A percentile compares a stretch with the other conserved stretches of the same genome.
Conservation (phyloP, 1,140 invertebrate genomes). For the Diplogasteroides magnus region DNA sequence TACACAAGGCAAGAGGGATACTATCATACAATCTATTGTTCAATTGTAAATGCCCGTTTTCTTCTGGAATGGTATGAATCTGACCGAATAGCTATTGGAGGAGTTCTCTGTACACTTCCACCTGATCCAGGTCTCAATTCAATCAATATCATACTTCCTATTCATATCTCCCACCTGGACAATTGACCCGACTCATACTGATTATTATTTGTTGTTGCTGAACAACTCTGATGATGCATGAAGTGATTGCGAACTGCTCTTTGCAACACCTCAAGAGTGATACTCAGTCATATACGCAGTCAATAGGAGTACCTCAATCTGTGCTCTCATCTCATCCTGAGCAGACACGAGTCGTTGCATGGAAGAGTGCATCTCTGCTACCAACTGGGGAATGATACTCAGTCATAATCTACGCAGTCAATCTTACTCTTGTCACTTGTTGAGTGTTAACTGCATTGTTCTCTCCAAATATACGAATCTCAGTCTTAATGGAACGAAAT, state of each 20-base stretch:
- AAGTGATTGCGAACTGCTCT: conserved; percentile 53
- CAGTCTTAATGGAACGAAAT: conserved; percentile 53
- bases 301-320: conserved; percentile 38
- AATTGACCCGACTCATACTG: not conserved
- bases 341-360: conserved; percentile 46
- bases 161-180: not conserved
- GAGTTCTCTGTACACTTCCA: not conserved
- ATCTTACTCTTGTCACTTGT: conserved; percentile 44
- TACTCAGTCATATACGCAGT: not conserved
- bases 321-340: conserved; percentile 53
- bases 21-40: too few species aligned
- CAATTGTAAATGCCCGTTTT: not conserved
- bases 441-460: conserved; percentile 43
- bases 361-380: conserved; percentile 49
- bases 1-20: too few species aligned
- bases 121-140: not conserved
- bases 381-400: conserved; percentile 33
- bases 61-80: not conserved
- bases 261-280: conserved; percentile 34
- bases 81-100: not conserved
- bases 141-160: not conserved
- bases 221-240: not conserved
- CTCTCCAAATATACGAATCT: conserved; percentile 49
- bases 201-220: conserved; percentile 1
- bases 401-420: not conserved